Conservation (phyloP, 2,113 vertebrate species). For the Proterorhinus semilunaris region DNA sequence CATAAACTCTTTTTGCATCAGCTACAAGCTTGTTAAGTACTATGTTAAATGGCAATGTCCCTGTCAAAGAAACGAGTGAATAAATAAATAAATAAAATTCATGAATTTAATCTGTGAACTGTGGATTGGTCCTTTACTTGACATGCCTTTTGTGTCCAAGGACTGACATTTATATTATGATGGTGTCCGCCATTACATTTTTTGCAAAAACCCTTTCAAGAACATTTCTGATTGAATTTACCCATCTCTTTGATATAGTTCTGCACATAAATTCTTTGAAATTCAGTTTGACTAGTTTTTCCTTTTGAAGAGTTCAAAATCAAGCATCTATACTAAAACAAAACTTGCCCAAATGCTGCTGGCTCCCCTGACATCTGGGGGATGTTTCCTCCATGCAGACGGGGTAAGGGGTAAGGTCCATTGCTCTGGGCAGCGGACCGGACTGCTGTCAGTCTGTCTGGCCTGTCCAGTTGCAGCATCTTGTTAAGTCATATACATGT, state of each 20-base stretch:
- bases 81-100: too few species aligned
- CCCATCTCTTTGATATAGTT: not conserved
- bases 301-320: not conserved
- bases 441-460: conserved; percentile 33
- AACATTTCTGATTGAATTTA: too few species aligned
- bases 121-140: too few species aligned
- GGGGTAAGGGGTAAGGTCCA: conserved; percentile 20
- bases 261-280: not conserved
- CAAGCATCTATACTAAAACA: not conserved
- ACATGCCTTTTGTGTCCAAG: too few species aligned
- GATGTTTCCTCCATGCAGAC: not conserved
- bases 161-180: too few species aligned
- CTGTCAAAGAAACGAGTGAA: too few species aligned
- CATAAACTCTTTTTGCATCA: too few species aligned
- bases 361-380: not conserved
- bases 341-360: not conserved
- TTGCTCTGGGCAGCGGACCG: conserved; percentile 29
- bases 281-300: not conserved
- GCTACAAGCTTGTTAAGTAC: too few species aligned
- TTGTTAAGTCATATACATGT: conserved; percentile 46
- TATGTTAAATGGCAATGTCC: too few species aligned
- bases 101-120: too few species aligned
- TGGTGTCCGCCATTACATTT: too few species aligned
- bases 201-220: too few species aligned
- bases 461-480: conserved; percentile 28